Conservation (phyloP, 2,888 invertebrate genomes). For the Torymus tubicola region DNA sequence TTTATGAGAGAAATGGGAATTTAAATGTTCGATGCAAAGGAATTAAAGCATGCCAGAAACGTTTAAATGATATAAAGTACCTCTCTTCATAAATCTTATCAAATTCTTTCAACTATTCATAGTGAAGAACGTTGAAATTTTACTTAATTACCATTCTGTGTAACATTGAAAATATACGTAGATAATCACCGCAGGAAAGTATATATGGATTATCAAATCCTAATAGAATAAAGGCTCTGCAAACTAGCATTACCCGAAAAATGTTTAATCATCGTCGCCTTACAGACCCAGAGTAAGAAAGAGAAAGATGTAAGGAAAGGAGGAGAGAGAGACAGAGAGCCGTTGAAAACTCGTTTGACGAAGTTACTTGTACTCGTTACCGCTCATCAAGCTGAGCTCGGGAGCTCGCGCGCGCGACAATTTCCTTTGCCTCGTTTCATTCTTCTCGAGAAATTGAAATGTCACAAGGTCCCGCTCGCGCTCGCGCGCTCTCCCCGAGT, state of each 20-base stretch:
- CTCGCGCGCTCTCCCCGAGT: conserved; percentile 16
- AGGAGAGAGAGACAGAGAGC: not conserved
- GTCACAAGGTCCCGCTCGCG: conserved; percentile 49
- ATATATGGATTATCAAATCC: not conserved
- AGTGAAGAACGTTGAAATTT: too few relatives aligned
- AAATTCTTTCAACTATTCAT: too few relatives aligned
- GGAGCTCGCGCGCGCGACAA: conserved; percentile 9
- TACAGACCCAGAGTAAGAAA: too few relatives aligned
- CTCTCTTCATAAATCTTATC: too few relatives aligned
- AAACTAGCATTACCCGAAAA: conserved; percentile 40
- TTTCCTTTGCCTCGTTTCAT: conserved; percentile 47
- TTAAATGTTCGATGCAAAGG: too few relatives aligned
- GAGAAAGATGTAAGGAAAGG: too few relatives aligned
- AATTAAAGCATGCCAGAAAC: too few relatives aligned
- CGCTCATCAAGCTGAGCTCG: conserved; percentile 35
- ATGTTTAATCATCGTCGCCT: conserved; percentile 37
- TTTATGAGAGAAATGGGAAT: too few relatives aligned
- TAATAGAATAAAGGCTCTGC: not conserved
- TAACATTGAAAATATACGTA: too few relatives aligned
- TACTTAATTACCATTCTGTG: too few relatives aligned
- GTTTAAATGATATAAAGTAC: too few relatives aligned
- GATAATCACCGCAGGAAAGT: too few relatives aligned
- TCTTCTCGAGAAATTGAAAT: conserved; percentile 56
- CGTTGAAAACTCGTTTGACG: conserved; percentile 24
- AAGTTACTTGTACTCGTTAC: conserved; percentile 49